Conservation (phyloP, 2,888 invertebrate genomes). For the Agrochola lychnidis region DNA sequence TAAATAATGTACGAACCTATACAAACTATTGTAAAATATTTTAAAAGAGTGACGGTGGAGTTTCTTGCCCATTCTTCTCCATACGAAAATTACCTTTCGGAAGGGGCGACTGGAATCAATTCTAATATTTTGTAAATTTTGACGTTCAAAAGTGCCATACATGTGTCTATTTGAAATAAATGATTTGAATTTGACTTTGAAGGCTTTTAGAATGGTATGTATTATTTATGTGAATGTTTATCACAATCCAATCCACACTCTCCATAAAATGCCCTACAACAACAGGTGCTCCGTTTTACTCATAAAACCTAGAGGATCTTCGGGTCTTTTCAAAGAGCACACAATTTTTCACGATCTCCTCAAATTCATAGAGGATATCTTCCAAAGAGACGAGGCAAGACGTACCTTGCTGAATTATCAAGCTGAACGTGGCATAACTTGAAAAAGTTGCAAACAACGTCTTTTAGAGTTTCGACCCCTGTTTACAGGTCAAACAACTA, state of each 20-base stretch:
- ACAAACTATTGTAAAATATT: too few relatives aligned
- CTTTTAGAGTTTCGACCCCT: neutral
- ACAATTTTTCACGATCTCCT: too few relatives aligned
- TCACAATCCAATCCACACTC: neutral
- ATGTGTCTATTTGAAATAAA: too few relatives aligned
- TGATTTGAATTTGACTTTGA: too few relatives aligned
- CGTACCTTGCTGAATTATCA: neutral
- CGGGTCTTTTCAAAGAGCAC: neutral
- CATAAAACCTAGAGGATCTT: neutral
- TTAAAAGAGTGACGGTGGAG: too few relatives aligned
- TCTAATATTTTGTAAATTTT: too few relatives aligned
- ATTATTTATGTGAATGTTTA: neutral
- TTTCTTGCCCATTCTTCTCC: too few relatives aligned
- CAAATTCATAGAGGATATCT: neutral
- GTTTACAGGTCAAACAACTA: conserved; percentile 9
- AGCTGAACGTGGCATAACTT: neutral
- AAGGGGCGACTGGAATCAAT: too few relatives aligned
- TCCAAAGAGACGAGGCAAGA: too few relatives aligned
- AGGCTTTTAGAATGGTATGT: neutral
- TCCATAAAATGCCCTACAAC: neutral
- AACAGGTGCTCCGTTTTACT: neutral
- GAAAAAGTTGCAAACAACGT: neutral
- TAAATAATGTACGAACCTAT: too few relatives aligned
- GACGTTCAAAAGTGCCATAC: too few relatives aligned
- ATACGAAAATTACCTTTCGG: too few relatives aligned